These are phyloP conservation scores for Dermochelys coriacea DNA, from an alignment of 2,797 vertebrate species.

Conservation along the genomic window DNA sequence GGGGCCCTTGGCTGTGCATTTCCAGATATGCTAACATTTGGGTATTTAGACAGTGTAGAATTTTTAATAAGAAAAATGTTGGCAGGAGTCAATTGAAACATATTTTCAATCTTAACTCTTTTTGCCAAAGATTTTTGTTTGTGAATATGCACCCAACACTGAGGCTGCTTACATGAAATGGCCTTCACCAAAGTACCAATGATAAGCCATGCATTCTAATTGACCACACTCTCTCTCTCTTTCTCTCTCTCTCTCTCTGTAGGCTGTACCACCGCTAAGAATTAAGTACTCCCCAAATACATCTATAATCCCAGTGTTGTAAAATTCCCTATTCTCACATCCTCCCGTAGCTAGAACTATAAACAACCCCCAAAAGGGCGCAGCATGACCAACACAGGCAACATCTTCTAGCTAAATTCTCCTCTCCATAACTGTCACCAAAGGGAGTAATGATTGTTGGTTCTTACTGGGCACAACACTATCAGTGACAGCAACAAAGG, in stretches of 20 bases:
- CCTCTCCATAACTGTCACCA: constrained; percentile 26
- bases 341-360: background rate
- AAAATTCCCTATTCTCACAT: background rate
- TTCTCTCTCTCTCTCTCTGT: too few relatives aligned
- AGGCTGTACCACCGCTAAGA: background rate
- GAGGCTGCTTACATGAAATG: background rate
- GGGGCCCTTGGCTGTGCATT: background rate
- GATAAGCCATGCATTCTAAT: background rate
- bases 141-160: background rate
- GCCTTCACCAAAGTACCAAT: background rate
- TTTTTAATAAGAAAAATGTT: background rate
- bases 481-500: background rate
- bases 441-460: constrained; percentile 3
- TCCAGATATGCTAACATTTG: background rate
- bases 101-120: background rate
- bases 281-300: background rate
- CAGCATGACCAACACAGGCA: background rate
- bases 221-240: too few relatives aligned
- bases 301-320: background rate
- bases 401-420: constrained; percentile 42
- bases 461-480: background rate
- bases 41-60: background rate
- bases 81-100: background rate
- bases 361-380: background rate
- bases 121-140: background rate